A percentile compares a stretch with the other conserved stretches of the same genome.
Evolutionary conservation across 2,113 vertebrate species (phyloP).

Genomic region (Chloropsis cyanopogon): DNA sequence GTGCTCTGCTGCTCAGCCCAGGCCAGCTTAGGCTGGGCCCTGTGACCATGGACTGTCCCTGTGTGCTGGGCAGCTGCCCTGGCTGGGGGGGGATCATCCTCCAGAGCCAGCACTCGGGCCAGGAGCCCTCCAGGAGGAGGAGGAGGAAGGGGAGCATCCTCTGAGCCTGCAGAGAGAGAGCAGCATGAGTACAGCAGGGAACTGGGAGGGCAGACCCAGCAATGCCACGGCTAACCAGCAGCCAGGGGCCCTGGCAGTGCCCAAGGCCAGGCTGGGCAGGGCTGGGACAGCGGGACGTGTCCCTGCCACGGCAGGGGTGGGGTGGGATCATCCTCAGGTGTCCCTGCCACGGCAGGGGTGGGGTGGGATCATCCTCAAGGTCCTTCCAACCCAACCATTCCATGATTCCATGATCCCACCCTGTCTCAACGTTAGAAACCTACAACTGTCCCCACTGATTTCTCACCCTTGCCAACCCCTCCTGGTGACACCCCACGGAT

Average conservation of each 20-base stretch:
- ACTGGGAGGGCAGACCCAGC: neutral
- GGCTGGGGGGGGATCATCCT: conserved; percentile 19
- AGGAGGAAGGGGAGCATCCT: conserved; percentile 64
- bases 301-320: neutral
- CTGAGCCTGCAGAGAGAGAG: conserved; percentile 74
- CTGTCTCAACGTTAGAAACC: neutral
- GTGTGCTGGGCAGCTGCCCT: conserved; percentile 57
- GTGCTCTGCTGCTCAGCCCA: neutral
- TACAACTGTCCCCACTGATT: neutral
- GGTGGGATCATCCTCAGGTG: fast-evolving
- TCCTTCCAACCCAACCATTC: neutral
- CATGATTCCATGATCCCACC: neutral
- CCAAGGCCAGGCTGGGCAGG: neutral
- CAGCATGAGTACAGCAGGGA: neutral
- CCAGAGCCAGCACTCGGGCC: conserved; percentile 54
- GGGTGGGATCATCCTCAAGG: fast-evolving
- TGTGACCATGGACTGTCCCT: conserved; percentile 79
- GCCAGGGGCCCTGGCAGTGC: fast-evolving
- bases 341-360: neutral
- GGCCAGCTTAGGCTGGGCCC: neutral
- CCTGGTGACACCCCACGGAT: neutral
- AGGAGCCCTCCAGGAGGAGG: conserved; percentile 71
- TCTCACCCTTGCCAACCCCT: neutral
- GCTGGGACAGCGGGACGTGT: neutral
- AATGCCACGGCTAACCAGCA: neutral